Conservation (phyloP, 2,113 vertebrate genomes). For the Chlorocebus sabaeus region DNA sequence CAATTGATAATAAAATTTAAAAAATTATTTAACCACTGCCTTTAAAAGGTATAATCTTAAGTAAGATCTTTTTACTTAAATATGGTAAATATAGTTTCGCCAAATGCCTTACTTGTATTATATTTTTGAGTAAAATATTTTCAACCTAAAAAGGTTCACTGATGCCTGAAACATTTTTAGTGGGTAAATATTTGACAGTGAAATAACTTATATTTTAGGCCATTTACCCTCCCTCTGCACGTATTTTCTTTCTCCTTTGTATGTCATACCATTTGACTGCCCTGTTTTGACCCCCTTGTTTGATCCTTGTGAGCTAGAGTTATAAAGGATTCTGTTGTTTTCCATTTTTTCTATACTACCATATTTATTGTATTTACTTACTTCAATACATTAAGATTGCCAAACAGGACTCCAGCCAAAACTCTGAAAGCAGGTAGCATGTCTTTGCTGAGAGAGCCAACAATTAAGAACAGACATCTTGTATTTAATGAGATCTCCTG, state of each 20-base stretch:
- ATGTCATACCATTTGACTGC: neutral
- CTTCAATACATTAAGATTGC: neutral
- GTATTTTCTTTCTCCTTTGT: neutral
- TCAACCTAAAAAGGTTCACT: neutral
- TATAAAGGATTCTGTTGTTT: neutral
- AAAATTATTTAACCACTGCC: neutral
- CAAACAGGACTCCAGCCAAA: neutral
- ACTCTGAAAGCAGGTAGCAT: neutral
- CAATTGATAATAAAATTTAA: neutral
- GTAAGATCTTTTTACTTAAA: neutral
- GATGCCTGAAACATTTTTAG: neutral
- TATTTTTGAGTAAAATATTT: neutral
- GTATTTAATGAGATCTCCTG: neutral
- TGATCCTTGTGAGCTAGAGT: neutral
- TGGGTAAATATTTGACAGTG: neutral
- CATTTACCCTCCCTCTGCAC: neutral
- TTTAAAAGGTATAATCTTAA: neutral
- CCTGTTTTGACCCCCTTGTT: neutral
- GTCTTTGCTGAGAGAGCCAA: neutral
- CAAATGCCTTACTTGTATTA: neutral
- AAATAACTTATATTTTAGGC: neutral
- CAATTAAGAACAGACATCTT: neutral
- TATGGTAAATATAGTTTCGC: neutral
- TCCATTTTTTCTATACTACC: neutral
- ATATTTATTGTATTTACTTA: neutral